Base-by-base conservation (phyloP, 2,888 invertebrate genomes). In the Coelinius sp. region DNA sequence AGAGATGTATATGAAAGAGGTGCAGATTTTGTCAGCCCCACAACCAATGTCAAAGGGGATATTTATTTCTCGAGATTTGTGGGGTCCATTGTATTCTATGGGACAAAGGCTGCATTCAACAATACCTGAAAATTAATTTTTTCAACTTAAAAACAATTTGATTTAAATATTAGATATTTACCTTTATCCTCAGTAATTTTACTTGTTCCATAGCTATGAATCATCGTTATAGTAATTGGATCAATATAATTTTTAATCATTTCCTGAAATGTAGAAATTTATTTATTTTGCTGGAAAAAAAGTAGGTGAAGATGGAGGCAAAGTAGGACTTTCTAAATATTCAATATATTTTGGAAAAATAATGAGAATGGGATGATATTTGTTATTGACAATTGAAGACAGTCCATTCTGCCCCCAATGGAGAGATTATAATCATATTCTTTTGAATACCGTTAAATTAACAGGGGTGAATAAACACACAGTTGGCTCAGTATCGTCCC, bases 31-130 rank as follows among this genome's bases (percentile, higher is more conserved):
- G 25, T 83, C 83, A 14, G 70, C 62, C 5, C 82, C 83, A 59
- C 86, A 86, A 14, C 75, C 85, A n/a, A 83, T 83, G 3, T 80
- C 78, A 27, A 82, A 85, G 0, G 78, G 68, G 24, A 86, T 68
- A 6, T 71, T 75, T 2, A 74, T 56, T 27, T 78, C 75, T 6
- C 69, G 41, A 0, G 68, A 53, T 12, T 73, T 77, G 8, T 71
- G 68, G 10, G 74, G 68, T 27, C 73, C 74, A 56, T 73, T 80
- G 3, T 71, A 73, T 63, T 82, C 80, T 1, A 82, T 66, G 0
- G 84, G 81, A 53, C 83, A 82, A 0, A 71, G 71, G 10, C 73
- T 44, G 38, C 81, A 80, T 3, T 74, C 77, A 3, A 52, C 6
- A 14, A 8, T 12, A 1, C 74, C 65, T 38, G 56, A 12, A 31